Conservation (phyloP, 1,140 invertebrate species). For the Drosophila navojoa region DNA sequence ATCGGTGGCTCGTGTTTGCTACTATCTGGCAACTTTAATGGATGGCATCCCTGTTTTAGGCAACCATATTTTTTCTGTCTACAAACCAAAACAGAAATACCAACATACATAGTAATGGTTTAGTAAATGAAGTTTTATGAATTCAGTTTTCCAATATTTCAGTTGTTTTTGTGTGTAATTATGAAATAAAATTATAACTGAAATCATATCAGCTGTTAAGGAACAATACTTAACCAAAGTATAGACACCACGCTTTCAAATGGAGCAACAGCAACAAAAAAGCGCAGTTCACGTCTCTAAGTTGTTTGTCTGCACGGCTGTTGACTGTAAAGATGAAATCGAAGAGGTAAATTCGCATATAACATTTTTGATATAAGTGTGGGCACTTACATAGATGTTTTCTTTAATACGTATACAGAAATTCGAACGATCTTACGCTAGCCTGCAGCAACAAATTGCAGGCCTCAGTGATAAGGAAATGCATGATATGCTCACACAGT, state of each 20-base stretch:
- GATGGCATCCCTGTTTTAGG: conserved; percentile 40
- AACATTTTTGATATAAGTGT: not conserved
- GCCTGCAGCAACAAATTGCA: conserved; percentile 90
- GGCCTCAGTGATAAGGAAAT: conserved; percentile 96
- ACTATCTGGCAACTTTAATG: conserved; percentile 18
- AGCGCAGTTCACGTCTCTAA: conserved; percentile 68
- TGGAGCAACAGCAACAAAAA: conserved; percentile 74
- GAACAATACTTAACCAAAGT: conserved; percentile 32
- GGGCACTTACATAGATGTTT: not conserved
- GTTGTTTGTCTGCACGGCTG: conserved; percentile 74
- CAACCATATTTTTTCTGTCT: conserved; percentile 64
- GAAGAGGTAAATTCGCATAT: conserved; percentile 67
- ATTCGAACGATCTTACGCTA: conserved; percentile 92
- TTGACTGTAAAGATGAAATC: conserved; percentile 81
- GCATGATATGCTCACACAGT: conserved; percentile 94
- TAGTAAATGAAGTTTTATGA: conserved; percentile 39
- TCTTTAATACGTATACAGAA: conserved; percentile 87
- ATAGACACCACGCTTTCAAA: conserved; percentile 47
- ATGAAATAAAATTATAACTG: conserved; percentile 42
- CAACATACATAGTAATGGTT: conserved; percentile 31
- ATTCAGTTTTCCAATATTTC: conserved; percentile 36
- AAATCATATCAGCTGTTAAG: conserved; percentile 29
- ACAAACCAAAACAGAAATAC: conserved; percentile 57
- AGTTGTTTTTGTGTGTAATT: conserved; percentile 31
- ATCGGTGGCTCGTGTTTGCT: conserved; percentile 2